Evolutionary conservation across 92 coral and sea anemone genomes (phyloP), one percentile per base, ranked within the genome.

Genomic region (Palythoa grandis): DNA sequence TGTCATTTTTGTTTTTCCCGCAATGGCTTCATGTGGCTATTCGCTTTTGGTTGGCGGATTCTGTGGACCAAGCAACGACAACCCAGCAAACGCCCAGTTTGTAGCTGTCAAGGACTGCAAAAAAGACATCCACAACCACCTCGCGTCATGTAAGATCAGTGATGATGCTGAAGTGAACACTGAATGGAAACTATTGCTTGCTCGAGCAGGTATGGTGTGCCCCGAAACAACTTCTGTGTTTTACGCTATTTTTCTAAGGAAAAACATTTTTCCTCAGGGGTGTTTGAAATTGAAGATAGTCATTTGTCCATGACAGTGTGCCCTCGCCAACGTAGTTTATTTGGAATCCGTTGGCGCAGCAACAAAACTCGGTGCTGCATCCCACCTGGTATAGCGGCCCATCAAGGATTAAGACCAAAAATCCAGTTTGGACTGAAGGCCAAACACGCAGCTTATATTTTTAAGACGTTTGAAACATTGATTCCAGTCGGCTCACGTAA

Each of bases 111-210:
- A 56, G 61, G 61, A 56, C 14, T 56, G 61, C 7, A 56, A 56
- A 16, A 84, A 78, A 43, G 76, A 84, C n/a, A 52, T 89, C 60
- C 61, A 38, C 75, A 17, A 38, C 43, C 88, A 85, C 56, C 70
- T 77, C 57, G 15, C 63, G 40, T 50, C 58, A 11, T 52, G 29
- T 53, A 84, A 84, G 35, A 25, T 88, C 7, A 82, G 86, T 52
- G 86, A 85, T 24, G 87, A 82, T 68, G 25, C 48, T 77, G 82
- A 43, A 58, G 78, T 79, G 10, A 67, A 72, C 61, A 78, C 56
- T 65, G 89, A 89, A 69, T 79, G 70, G 47, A 82, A 89, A 50
- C 70, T 89, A 66, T 82, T 86, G 60, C 76, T 89, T 50, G 87
- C 83, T 4, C 84, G 80, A 39, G 89, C 87, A 63, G 89, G 89